Base-by-base conservation (phyloP, 1,140 invertebrate genomes). In the Formica exsecta region DNA sequence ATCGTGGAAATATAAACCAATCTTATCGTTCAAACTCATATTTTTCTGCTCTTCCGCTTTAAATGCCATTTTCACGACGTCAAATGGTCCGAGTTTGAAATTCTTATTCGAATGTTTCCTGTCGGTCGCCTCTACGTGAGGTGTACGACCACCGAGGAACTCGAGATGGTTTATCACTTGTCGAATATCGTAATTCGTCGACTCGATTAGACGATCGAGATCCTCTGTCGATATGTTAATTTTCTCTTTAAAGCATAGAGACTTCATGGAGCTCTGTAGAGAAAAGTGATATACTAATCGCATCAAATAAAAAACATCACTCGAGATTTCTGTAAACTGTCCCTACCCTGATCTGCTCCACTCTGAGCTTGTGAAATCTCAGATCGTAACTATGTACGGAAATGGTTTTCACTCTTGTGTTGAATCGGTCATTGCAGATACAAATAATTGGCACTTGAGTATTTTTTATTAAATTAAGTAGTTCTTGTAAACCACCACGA, bases 371-470 rank as follows among this genome's bases (percentile, higher is more conserved):
- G 85, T 95, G 95, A 92, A 97, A 99, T 70, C 98, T 95, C 38
- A 99, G 95, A 95, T 99, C 99, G 94, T 98, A 99, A 92, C 98
- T 99, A 94, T 99, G 98, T 95, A 99, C 99, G 38, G 97, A 96
- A 0, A 99, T 95, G 0, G 98, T 98, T 70, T 98, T 96, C 95
- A 99, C 99, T 96, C 99, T 99, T 38, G 96, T 97, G 95, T 98
- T 97, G 93, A 98, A 97, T 83, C 99, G 96, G 95, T 99, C 99
- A 93, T 99, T 99, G 95, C 99, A 99, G 96, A 99, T 99, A 94
- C 99, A 99, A 88, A 99, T 98, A 51, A 99, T 97, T 0, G 99
- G 99, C 70, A 99, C 96, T 70, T 97, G 97, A 0, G 98, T 96
- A 2, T 96, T 95, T 95, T 99, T 99, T 64, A 99, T 99, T 6